These are phyloP conservation scores for Holothuria scabra DNA, from an alignment of 53 echinoderm and acorn worm genomes.

Conservation along the genomic window DNA sequence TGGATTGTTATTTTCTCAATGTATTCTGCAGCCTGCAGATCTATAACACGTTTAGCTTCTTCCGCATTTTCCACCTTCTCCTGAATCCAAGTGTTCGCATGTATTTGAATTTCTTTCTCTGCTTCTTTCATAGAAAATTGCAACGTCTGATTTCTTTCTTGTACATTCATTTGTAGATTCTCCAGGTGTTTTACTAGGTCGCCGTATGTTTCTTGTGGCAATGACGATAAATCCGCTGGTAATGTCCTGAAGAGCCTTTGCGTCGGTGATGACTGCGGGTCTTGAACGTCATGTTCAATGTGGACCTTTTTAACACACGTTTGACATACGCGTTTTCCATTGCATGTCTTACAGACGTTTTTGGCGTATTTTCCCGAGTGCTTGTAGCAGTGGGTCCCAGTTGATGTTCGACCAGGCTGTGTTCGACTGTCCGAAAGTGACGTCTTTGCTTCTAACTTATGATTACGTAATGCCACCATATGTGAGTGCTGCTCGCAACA, in stretches of 20 bases:
- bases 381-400: neutral
- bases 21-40: neutral
- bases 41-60: constrained; percentile 11
- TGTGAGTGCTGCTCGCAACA: constrained; percentile 11
- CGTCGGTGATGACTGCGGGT: too few relatives aligned
- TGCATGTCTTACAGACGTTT: neutral
- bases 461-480: constrained; percentile 9
- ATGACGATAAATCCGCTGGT: too few relatives aligned
- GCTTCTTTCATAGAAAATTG: neutral
- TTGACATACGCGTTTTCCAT: neutral
- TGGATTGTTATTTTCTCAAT: neutral
- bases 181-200: too few relatives aligned
- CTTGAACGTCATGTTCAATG: neutral
- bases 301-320: neutral
- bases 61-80: neutral
- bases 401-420: too few relatives aligned
- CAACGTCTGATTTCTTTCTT: neutral
- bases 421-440: neutral
- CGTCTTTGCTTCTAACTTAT: neutral
- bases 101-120: constrained; percentile 3
- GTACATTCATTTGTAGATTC: too few relatives aligned
- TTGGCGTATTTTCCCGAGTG: neutral
- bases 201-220: too few relatives aligned
- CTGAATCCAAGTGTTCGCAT: neutral
- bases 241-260: too few relatives aligned